A percentile compares a stretch with the other conserved stretches of the same genome.
These are phyloP conservation scores for Oostethus manadensis DNA, from an alignment of 2,113 vertebrate species.

Conservation along the genomic window DNA sequence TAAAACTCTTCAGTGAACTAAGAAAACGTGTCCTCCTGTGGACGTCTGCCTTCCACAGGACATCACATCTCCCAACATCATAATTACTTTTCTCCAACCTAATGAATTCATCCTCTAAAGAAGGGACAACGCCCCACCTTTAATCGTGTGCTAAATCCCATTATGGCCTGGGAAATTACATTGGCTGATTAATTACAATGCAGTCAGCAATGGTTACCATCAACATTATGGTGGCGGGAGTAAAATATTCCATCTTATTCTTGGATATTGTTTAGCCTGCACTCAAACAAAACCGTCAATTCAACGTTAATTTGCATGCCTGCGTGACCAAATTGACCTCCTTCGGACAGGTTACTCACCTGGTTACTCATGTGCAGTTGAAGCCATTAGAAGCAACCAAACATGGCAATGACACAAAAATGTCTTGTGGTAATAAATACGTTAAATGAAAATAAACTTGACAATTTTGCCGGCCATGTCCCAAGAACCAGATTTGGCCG, in stretches of 20 bases:
- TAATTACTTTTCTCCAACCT: conserved; percentile 6
- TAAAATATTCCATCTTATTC: conserved; percentile 10
- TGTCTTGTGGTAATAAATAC: too few species aligned
- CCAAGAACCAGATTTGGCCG: too few species aligned
- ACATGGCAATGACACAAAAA: too few species aligned
- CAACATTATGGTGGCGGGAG: conserved; percentile 8
- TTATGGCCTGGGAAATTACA: conserved; percentile 27
- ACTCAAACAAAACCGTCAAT: conserved; percentile 32
- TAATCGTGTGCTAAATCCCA: conserved; percentile 7
- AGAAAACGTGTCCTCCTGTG: background rate
- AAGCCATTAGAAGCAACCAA: too few species aligned
- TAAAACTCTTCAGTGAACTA: background rate
- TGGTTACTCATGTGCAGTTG: background rate
- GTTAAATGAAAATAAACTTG: too few species aligned
- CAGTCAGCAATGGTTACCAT: conserved; percentile 5
- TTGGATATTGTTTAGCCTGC: conserved; percentile 9
- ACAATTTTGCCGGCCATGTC: too few species aligned
- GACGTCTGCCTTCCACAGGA: conserved; percentile 15
- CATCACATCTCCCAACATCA: background rate
- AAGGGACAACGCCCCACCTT: background rate
- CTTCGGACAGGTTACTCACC: background rate
- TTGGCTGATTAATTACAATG: conserved; percentile 26
- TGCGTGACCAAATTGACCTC: background rate
- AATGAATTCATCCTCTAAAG: conserved; percentile 9
- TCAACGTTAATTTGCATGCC: conserved; percentile 21